Base-by-base conservation (phyloP, 2,888 invertebrate species). In the Danaus chrysippus region DNA sequence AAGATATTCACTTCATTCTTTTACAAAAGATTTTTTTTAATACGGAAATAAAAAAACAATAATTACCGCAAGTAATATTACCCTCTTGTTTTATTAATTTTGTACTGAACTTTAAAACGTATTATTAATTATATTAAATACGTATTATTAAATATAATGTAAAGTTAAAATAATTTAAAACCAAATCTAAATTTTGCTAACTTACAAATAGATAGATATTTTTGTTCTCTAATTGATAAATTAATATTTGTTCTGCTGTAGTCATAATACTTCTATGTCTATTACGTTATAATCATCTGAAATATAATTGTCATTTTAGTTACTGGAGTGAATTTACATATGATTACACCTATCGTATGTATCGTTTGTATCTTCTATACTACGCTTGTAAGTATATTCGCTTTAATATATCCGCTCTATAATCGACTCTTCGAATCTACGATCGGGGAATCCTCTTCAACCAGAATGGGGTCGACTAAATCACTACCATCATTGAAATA, bases 311-410 rank as follows among this genome's bases (percentile, higher is more conserved):
- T 58, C 43, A 34, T 71, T 73, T 54, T 92, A 96, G 97, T 97
- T 58, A 96, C 96, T 56, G 96, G 96, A 42, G 92, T 96, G 64
- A 94, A 95, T 72, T 89, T 96, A 42, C 96, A 96, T 86, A 85
- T 95, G 68, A 94, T 96, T 41, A 95, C 96, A 11, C 93, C 95
- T 0, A 92, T 95, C 23, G 96, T 96, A 1, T 96, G 96, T 81
- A 84, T 95, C 44, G 95, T 97, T n/a, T 97, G 97, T 87, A 97
- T 97, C 70, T 97, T 98, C 86, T 98, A 98, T 84, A 98, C 98
- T 0, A 96, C 97, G 65, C 82, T 96, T 82, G 96, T 96, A 89
- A 94, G 94, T 92, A 75, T 42, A 10, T 41, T 41, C 64, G 75
- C 76, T 74, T 67, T 72, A 74, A 76, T 76, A 58, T 70, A 71